Evolutionary conservation across 2,113 vertebrate species (phyloP), one percentile per base, ranked within the genome.

Genomic region (Manacus vitellinus): DNA sequence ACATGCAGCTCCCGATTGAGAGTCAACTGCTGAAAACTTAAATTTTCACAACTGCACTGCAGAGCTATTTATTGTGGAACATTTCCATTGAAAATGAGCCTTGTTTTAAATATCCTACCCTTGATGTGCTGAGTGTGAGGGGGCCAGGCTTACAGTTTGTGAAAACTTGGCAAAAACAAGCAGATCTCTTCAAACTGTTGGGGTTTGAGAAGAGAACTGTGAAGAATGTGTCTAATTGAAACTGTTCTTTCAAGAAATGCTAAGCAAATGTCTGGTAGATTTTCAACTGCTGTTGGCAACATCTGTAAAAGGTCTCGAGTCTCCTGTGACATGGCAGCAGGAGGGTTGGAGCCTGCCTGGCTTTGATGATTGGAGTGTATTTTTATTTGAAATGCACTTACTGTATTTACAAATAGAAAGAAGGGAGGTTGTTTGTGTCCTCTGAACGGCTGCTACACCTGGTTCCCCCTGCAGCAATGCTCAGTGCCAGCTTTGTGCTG

Each of bases 131-230:
- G 51, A 27, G 65, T 37, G 16, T 0, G 0, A n/a, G 47, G 28
- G 51, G 80, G 55, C 31, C 80, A 22, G 51, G 82, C 96, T 78
- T 78, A 31, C 85, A 31, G 89, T 46, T 78, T 91, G 4, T 59
- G 44, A 52, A 68, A 77, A 92, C 73, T 47, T 62, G 71, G 33
- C 56, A 88, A 74, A 94, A 89, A 68, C 84, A 67, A 96, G 85
- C 87, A 79, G 89, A 63, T 91, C 91, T 89, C 88, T 92, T 94
- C 80, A 95, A 89, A 78, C 93, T 68, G 71, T 62, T 92, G 89
- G 83, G 88, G 72, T 89, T 58, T 89, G 95, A 72, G 91, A 39
- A 74, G 22, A 54, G 92, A 84, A 68, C 12, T 27, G n/a, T 20
- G 84, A 62, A 72, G 76, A 84, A 54, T 17, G 46, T 16, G 30